Conservation (phyloP, 2,888 invertebrate species). For the Ophonus ardosiacus region DNA sequence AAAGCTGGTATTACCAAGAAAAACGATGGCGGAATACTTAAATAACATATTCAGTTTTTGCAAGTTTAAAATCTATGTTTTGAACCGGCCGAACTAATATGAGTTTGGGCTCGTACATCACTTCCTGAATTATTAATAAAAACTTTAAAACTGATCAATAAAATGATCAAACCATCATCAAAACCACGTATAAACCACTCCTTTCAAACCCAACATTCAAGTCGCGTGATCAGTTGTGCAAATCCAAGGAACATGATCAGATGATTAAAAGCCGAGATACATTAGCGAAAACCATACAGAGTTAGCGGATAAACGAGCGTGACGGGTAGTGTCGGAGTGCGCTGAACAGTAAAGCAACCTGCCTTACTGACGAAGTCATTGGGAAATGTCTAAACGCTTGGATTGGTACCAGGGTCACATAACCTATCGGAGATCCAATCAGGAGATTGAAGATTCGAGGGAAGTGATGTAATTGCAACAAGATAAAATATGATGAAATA, state of each 20-base stretch:
- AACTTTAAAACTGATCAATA: background rate
- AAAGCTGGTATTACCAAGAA: too few relatives aligned
- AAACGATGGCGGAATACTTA: too few relatives aligned
- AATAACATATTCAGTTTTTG: too few relatives aligned
- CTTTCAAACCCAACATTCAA: background rate
- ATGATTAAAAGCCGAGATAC: slow-evolving; percentile 57
- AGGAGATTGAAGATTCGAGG: too few relatives aligned
- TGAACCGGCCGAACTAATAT: too few relatives aligned
- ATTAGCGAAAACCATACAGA: slow-evolving; percentile 60
- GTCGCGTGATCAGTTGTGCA: slow-evolving; percentile 33
- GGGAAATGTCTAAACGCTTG: slow-evolving; percentile 10
- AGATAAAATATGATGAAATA: too few relatives aligned
- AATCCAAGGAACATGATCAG: slow-evolving; percentile 59
- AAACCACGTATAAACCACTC: background rate
- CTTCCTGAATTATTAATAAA: background rate
- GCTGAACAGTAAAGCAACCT: slow-evolving; percentile 16
- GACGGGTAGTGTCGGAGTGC: slow-evolving; percentile 55
- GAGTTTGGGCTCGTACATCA: background rate
- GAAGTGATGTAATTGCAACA: too few relatives aligned
- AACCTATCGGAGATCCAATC: too few relatives aligned
- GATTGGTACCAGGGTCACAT: too few relatives aligned
- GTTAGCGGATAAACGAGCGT: slow-evolving; percentile 50
- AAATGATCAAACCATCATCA: background rate
- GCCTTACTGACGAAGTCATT: slow-evolving; percentile 21
- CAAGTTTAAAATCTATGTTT: too few relatives aligned